phyloP scores from a whole-genome alignment of 2,113 vertebrate species.

The Ornithorhynchus anatinus region DNA sequence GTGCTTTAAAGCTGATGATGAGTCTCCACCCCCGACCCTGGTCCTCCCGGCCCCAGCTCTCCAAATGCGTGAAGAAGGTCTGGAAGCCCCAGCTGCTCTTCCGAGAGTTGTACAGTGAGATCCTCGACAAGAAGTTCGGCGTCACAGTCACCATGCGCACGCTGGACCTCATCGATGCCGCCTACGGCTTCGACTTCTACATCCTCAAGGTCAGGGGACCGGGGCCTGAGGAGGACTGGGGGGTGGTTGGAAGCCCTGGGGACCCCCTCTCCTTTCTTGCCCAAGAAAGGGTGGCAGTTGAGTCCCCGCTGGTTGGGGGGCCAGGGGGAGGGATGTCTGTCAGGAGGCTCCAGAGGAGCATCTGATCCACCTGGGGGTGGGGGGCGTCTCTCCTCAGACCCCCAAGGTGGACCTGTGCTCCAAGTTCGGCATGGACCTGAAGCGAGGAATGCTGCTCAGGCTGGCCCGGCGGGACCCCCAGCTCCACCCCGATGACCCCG shows the following conservation, averaged over 20 bases:
- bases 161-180: constrained; percentile 86
- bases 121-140: constrained; percentile 84
- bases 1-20: too few relatives aligned
- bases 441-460: constrained; percentile 88
- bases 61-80: constrained; percentile 76
- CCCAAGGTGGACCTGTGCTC: constrained; percentile 87
- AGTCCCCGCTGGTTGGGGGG: neutral
- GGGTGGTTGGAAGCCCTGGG: neutral
- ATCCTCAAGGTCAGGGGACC: constrained; percentile 82
- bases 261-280: neutral
- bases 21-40: too few relatives aligned
- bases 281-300: neutral
- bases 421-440: constrained; percentile 93
- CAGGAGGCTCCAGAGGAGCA: neutral
- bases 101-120: constrained; percentile 91
- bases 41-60: constrained; percentile 69
- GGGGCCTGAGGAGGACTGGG: neutral
- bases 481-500: constrained; percentile 79
- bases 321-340: neutral
- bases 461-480: constrained; percentile 77
- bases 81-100: constrained; percentile 92
- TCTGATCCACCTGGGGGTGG: neutral
- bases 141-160: constrained; percentile 85
- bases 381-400: constrained; percentile 71
- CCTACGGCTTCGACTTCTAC: constrained; percentile 92